phyloP scores from a whole-genome alignment of 1,140 invertebrate species.

The Papilio machaon region DNA sequence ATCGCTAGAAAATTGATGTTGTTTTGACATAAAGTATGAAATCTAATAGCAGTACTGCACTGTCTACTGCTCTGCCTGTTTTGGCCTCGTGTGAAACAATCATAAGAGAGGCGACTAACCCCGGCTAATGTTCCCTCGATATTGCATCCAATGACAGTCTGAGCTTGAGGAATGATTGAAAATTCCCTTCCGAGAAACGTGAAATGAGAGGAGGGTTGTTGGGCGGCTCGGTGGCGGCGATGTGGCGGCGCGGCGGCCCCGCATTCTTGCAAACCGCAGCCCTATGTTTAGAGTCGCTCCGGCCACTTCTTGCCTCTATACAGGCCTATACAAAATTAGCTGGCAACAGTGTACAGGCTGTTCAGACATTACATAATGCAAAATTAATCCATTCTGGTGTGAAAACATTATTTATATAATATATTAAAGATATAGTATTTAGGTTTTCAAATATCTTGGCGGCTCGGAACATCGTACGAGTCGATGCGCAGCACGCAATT shows the following conservation, averaged over 20 bases:
- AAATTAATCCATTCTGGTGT: slow-evolving; percentile 2
- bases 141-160: slow-evolving; percentile 65
- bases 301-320: slow-evolving; percentile 43
- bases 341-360: slow-evolving; percentile 12
- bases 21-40: neutral
- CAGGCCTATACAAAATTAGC: slow-evolving; percentile 41
- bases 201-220: slow-evolving; percentile 68
- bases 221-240: slow-evolving; percentile 51
- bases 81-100: slow-evolving; percentile 25
- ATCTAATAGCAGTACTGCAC: neutral
- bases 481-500: too few species aligned
- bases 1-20: neutral
- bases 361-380: neutral
- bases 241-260: slow-evolving; percentile 53
- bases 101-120: slow-evolving; percentile 45
- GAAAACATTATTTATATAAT: neutral
- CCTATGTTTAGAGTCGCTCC: slow-evolving; percentile 68
- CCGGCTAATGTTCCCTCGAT: slow-evolving; percentile 58
- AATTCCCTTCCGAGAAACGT: slow-evolving; percentile 74
- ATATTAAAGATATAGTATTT: too few species aligned
- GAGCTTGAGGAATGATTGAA: slow-evolving; percentile 70
- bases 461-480: too few species aligned
- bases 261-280: slow-evolving; percentile 74
- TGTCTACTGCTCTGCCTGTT: neutral
- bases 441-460: too few species aligned